Conservation (phyloP, 1,140 invertebrate genomes). For the Leptinotarsa texana region DNA sequence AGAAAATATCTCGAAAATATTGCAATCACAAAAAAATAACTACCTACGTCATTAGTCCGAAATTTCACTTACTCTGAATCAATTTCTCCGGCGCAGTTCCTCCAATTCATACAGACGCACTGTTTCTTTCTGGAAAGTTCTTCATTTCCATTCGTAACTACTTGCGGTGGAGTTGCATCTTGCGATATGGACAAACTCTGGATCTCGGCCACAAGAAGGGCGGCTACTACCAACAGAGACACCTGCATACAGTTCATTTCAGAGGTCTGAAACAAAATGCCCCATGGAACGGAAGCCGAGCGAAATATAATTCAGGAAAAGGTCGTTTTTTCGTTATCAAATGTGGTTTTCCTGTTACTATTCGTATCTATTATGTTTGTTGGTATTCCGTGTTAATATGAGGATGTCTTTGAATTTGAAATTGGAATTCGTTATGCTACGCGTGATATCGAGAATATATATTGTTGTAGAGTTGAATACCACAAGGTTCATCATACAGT, state of each 20-base stretch:
- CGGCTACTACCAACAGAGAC: not conserved
- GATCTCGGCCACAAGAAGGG: not conserved
- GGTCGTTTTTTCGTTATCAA: not conserved
- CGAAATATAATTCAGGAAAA: not conserved
- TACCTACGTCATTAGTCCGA: too few relatives aligned
- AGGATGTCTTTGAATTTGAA: too few relatives aligned
- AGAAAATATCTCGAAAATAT: too few relatives aligned
- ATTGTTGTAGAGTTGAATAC: too few relatives aligned
- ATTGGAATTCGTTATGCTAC: too few relatives aligned
- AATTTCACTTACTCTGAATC: conserved; percentile 40
- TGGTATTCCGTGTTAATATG: too few relatives aligned
- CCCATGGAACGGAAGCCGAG: not conserved
- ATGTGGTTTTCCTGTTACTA: not conserved
- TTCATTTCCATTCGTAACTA: not conserved
- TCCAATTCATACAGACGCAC: conserved; percentile 41
- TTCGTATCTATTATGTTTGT: not conserved
- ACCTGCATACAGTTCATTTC: not conserved
- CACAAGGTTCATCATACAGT: too few relatives aligned
- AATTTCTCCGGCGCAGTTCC: conserved; percentile 36
- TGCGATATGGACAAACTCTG: not conserved
- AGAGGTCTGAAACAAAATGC: not conserved
- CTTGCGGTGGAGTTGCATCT: too few relatives aligned
- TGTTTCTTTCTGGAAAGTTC: not conserved
- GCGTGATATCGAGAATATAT: too few relatives aligned
- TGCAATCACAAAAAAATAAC: too few relatives aligned